phyloP scores from a whole-genome alignment of 2,113 vertebrate species.

The Willisornis vidua region DNA sequence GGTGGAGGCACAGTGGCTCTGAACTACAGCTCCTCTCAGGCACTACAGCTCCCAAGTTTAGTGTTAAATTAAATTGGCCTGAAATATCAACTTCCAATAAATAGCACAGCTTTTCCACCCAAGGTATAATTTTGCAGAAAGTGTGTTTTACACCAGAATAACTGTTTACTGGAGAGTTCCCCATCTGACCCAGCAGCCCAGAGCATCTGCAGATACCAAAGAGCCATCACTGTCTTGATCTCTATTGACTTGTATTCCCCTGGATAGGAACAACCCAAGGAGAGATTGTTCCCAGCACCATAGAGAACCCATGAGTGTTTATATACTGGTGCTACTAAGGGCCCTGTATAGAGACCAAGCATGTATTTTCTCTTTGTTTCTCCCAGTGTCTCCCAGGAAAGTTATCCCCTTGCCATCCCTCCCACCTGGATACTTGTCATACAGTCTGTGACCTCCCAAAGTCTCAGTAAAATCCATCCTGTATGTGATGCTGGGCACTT shows the following conservation, averaged over 20 bases:
- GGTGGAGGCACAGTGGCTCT: background rate
- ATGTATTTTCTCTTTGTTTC: background rate
- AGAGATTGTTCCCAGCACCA: background rate
- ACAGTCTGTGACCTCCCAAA: background rate
- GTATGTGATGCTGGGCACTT: background rate
- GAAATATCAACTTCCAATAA: background rate
- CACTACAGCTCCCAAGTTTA: background rate
- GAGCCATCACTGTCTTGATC: background rate
- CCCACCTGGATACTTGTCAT: background rate
- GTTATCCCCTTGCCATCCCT: background rate
- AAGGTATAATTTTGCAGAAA: background rate
- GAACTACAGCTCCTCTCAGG: background rate
- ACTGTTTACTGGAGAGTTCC: background rate
- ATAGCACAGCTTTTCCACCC: background rate
- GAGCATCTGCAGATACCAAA: background rate
- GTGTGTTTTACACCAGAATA: background rate
- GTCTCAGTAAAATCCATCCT: background rate
- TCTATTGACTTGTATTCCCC: background rate
- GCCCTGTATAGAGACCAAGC: background rate
- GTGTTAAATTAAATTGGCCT: background rate
- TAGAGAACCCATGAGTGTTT: background rate
- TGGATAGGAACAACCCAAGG: background rate
- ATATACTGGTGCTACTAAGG: background rate
- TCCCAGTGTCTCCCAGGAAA: background rate
- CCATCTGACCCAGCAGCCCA: too few species aligned